phyloP scores from a whole-genome alignment of 1,140 invertebrate genomes.

The Lordiphosa collinella region DNA sequence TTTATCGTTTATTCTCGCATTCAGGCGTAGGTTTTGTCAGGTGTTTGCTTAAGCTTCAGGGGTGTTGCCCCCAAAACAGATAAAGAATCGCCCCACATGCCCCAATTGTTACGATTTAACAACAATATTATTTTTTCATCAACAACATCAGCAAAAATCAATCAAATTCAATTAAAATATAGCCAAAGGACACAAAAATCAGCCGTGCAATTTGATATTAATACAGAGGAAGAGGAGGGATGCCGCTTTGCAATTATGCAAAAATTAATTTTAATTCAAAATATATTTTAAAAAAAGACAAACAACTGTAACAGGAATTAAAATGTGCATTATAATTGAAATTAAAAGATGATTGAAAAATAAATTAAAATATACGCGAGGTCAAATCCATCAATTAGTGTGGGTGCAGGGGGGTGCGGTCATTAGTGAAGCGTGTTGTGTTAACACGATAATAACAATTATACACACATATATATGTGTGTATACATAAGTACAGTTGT shows the following conservation, averaged over 20 bases:
- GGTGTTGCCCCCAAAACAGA: constrained; percentile 7
- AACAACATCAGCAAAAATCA: constrained; percentile 74
- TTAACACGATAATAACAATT: constrained; percentile 51
- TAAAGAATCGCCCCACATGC: constrained; percentile 1
- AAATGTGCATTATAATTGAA: constrained; percentile 43
- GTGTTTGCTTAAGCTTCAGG: constrained; percentile 14
- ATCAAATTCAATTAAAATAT: constrained; percentile 74
- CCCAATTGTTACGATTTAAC: constrained; percentile 63
- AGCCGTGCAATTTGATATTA: constrained; percentile 1
- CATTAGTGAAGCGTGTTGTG: constrained; percentile 18
- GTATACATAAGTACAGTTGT: background rate
- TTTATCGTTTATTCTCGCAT: background rate
- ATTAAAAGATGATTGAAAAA: constrained; percentile 41
- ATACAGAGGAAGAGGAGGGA: constrained; percentile 11
- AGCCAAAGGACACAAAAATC: constrained; percentile 42
- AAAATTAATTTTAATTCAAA: constrained; percentile 53
- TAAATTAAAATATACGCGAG: constrained; percentile 32
- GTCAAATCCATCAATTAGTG: constrained; percentile 52
- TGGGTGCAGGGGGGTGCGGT: background rate
- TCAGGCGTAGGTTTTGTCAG: constrained; percentile 9
- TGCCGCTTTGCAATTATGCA: constrained; percentile 47
- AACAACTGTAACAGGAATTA: constrained; percentile 24
- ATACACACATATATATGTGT: constrained; percentile 9
- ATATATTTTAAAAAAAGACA: constrained; percentile 20
- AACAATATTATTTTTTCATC: constrained; percentile 77